phyloP scores from a whole-genome alignment of 2,113 vertebrate species.

The Callopanchax toddi region DNA sequence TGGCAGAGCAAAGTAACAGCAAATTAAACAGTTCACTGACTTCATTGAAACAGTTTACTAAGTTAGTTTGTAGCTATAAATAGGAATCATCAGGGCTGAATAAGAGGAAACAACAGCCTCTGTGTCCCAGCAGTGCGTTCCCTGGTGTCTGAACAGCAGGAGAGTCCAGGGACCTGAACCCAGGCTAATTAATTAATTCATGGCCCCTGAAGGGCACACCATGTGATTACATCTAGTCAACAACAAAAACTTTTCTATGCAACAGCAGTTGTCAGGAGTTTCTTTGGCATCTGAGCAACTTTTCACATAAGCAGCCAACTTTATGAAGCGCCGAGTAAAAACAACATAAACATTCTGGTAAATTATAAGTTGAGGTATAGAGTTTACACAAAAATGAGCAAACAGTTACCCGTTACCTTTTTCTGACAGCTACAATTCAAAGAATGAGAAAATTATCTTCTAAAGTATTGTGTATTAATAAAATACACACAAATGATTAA shows the following conservation, averaged over 20 bases:
- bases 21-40: slow-evolving; percentile 50
- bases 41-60: slow-evolving; percentile 47
- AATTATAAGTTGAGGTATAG: background rate
- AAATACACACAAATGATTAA: background rate
- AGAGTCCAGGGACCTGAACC: slow-evolving; percentile 47
- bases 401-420: background rate
- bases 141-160: slow-evolving; percentile 46
- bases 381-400: background rate
- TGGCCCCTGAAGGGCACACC: slow-evolving; percentile 32
- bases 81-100: slow-evolving; percentile 39
- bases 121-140: slow-evolving; percentile 57
- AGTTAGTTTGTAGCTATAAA: slow-evolving; percentile 59
- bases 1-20: slow-evolving; percentile 29
- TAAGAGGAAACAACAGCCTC: slow-evolving; percentile 49
- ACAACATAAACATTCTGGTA: background rate
- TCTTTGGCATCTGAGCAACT: background rate
- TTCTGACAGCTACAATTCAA: background rate
- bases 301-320: background rate
- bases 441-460: background rate
- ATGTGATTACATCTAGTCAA: slow-evolving; percentile 45
- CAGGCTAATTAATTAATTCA: slow-evolving; percentile 61
- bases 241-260: slow-evolving; percentile 21
- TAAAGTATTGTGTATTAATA: background rate
- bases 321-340: background rate
- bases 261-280: background rate